phyloP scores from a whole-genome alignment of 2,888 invertebrate species.

The Coecobrya sp. region DNA sequence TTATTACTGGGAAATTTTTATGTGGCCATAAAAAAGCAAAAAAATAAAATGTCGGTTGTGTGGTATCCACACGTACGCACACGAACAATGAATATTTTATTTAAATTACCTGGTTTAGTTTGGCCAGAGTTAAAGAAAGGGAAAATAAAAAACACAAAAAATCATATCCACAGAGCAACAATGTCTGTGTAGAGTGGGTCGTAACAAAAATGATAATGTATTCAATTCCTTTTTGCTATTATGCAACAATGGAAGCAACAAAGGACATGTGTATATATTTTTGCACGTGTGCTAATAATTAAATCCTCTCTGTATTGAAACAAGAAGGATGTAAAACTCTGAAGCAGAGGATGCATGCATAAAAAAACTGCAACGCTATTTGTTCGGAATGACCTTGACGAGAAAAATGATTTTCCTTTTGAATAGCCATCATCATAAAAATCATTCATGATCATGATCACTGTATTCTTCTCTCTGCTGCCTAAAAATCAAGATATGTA shows the following conservation, averaged over 20 bases:
- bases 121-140: neutral
- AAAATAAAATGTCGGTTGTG: no score
- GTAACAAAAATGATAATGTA: neutral
- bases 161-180: neutral
- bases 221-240: neutral
- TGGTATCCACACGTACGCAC: neutral
- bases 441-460: no score
- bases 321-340: neutral
- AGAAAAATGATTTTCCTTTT: neutral
- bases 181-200: neutral
- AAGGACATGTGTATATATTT: neutral
- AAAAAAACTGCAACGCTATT: slow-evolving; percentile 22
- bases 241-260: neutral
- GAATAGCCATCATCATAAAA: neutral
- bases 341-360: neutral
- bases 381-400: slow-evolving; percentile 33
- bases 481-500: no score
- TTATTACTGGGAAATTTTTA: no score
- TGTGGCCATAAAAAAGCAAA: no score
- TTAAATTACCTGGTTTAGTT: neutral
- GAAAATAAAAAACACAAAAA: neutral
- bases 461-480: no score
- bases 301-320: neutral
- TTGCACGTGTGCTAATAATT: neutral
- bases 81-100: neutral